These are phyloP conservation scores for Pseudococcus longispinus DNA, from an alignment of 2,888 invertebrate species.

Conservation along the genomic window DNA sequence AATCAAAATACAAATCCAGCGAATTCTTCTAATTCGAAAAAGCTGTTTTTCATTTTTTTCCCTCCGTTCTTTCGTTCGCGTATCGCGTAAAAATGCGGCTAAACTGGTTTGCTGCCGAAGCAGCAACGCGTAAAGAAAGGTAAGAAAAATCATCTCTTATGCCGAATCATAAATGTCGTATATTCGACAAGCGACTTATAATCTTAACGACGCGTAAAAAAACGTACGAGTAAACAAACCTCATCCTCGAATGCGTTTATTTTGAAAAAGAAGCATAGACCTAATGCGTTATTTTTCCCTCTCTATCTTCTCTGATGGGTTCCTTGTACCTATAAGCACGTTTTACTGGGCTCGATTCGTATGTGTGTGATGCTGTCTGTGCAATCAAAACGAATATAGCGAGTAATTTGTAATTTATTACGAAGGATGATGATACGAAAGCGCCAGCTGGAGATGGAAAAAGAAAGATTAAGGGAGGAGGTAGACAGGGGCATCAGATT, in stretches of 20 bases:
- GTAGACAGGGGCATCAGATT: neutral
- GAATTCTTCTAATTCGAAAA: constrained; percentile 28
- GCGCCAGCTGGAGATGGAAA: neutral
- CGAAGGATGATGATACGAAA: constrained; percentile 8
- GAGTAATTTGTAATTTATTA: constrained; percentile 28
- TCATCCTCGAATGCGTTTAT: neutral
- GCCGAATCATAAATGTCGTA: constrained; percentile 31
- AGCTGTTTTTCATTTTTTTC: constrained; percentile 20
- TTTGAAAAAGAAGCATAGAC: neutral
- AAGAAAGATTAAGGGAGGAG: neutral
- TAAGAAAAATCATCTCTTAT: constrained; percentile 12
- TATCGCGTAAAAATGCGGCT: constrained; percentile 1
- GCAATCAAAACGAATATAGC: neutral
- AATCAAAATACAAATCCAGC: constrained; percentile 18
- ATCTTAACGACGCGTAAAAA: constrained; percentile 20
- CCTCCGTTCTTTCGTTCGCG: neutral
- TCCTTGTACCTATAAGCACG: neutral
- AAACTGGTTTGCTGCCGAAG: constrained; percentile 15
- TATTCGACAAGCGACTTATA: constrained; percentile 28
- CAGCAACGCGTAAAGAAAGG: neutral
- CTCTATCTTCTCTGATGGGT: neutral
- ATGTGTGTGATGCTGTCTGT: neutral
- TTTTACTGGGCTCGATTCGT: neutral
- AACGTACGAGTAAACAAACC: constrained; percentile 22
- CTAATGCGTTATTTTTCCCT: neutral